Conservation (phyloP, 2,888 invertebrate species). For the Thumatha senex region DNA sequence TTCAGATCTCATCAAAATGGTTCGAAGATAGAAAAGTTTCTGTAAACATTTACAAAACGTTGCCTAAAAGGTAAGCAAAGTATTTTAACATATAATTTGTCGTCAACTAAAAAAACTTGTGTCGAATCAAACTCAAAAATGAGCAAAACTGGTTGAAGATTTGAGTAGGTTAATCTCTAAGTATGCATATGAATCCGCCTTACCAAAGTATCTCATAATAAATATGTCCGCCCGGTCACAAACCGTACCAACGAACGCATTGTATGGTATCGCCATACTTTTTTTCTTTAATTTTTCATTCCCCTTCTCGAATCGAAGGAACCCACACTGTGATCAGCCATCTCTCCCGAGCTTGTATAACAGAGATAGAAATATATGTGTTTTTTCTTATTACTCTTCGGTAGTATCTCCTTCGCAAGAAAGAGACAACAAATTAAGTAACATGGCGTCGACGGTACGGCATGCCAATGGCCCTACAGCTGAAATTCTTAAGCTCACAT, state of each 20-base stretch:
- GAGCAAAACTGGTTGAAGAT: too few relatives aligned
- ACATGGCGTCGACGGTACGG: conserved; percentile 70
- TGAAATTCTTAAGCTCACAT: conserved; percentile 68
- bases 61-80: conserved; percentile 62
- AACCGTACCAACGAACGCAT: conserved; percentile 39
- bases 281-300: conserved; percentile 67
- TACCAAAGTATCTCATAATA: conserved; percentile 41
- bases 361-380: conserved; percentile 48
- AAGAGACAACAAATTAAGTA: conserved; percentile 63
- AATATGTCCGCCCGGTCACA: conserved; percentile 42
- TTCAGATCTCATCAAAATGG: conserved; percentile 75
- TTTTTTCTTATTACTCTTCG: conserved; percentile 43
- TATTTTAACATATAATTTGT: not conserved
- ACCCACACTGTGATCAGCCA: conserved; percentile 59
- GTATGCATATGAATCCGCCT: conserved; percentile 38
- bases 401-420: conserved; percentile 38
- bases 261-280: conserved; percentile 53
- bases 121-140: not conserved
- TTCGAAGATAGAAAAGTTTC: conserved; percentile 49
- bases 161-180: not conserved
- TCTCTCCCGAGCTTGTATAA: conserved; percentile 45
- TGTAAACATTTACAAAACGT: conserved; percentile 51
- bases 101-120: too few relatives aligned
- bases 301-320: conserved; percentile 73
- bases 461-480: conserved; percentile 54